These are phyloP conservation scores for Prosapia bicincta DNA, from an alignment of 2,888 invertebrate species.

Conservation along the genomic window DNA sequence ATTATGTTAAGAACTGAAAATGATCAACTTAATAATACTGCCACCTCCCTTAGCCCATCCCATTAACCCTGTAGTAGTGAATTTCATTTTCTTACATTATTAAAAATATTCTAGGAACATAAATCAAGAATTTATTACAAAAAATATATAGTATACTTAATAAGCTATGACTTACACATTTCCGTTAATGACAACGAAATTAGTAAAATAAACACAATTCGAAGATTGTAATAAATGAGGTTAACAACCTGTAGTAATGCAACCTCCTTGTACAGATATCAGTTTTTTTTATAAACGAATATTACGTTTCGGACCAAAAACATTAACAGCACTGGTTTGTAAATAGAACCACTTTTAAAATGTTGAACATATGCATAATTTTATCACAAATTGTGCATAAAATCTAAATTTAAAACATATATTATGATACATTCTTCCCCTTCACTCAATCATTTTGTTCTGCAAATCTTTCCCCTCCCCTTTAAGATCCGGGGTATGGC, in stretches of 20 bases:
- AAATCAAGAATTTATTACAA: no score
- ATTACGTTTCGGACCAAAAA: background rate
- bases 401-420: background rate
- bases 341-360: background rate
- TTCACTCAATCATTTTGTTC: background rate
- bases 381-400: background rate
- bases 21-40: conserved; percentile 12
- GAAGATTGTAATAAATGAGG: background rate
- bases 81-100: no score
- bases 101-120: no score
- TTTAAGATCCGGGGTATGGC: background rate
- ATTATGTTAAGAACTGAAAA: background rate
- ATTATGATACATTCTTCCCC: background rate
- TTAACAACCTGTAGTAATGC: conserved; percentile 2
- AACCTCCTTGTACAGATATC: background rate
- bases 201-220: background rate
- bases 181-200: background rate
- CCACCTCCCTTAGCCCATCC: conserved; percentile 21
- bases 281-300: background rate
- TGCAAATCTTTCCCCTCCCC: background rate
- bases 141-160: no score
- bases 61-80: conserved; percentile 28
- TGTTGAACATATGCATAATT: background rate
- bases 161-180: background rate
- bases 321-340: background rate